These are phyloP conservation scores for Euproctis similis DNA, from an alignment of 2,888 invertebrate genomes.

Conservation along the genomic window DNA sequence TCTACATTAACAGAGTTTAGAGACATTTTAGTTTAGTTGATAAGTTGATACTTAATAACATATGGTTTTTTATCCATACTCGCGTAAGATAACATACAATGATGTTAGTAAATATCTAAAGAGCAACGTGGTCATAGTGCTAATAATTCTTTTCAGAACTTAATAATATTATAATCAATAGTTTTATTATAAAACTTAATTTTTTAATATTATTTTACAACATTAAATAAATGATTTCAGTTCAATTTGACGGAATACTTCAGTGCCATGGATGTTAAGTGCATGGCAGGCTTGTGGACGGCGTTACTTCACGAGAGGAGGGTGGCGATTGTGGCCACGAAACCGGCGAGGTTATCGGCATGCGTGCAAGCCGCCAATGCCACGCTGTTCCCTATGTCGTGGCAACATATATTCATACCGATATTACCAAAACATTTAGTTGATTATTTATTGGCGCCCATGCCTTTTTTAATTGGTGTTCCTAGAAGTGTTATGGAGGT, in stretches of 20 bases:
- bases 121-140: no score
- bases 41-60: no score
- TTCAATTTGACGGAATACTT: constrained; percentile 97
- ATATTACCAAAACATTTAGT: constrained; percentile 91
- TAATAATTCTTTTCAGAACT: no score
- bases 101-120: no score
- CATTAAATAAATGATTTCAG: constrained; percentile 68
- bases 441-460: constrained; percentile 95
- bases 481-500: constrained; percentile 89
- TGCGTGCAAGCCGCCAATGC: constrained; percentile 96
- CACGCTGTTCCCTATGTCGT: constrained; percentile 97
- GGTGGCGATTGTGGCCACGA: constrained; percentile 93
- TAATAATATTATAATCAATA: not conserved
- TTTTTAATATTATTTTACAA: not conserved
- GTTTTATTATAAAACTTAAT: not conserved
- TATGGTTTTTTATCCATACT: no score
- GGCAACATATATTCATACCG: constrained; percentile 99
- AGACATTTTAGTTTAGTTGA: no score
- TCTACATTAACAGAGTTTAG: no score
- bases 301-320: constrained; percentile 96
- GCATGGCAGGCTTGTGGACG: constrained; percentile 97
- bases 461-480: constrained; percentile 98
- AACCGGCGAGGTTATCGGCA: constrained; percentile 91
- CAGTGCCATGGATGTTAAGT: constrained; percentile 94
- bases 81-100: no score